Evolutionary conservation across 1,140 invertebrate genomes (phyloP).

Genomic region (Oedothorax gibbosus): DNA sequence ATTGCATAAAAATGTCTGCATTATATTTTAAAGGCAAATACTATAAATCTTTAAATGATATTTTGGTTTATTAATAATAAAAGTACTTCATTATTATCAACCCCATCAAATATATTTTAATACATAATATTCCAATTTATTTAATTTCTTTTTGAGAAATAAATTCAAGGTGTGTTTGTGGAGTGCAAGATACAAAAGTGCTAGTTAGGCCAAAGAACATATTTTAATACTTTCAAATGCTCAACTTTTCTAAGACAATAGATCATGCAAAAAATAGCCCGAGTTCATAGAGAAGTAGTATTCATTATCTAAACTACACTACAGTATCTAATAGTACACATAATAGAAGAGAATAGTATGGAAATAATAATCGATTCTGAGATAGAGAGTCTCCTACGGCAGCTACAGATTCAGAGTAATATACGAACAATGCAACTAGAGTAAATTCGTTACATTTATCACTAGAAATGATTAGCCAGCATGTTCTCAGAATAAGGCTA

Average conservation of each 20-base stretch:
- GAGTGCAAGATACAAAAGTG: too few relatives aligned
- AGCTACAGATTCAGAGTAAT: constrained; percentile 27
- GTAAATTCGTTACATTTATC: constrained; percentile 6
- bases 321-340: constrained; percentile 19
- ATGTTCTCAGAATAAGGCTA: constrained; percentile 24
- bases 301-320: constrained; percentile 29
- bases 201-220: too few relatives aligned
- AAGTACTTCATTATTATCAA: too few relatives aligned
- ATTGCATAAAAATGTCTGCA: too few relatives aligned
- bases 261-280: constrained; percentile 33
- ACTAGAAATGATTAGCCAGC: constrained; percentile 39
- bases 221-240: constrained; percentile 52
- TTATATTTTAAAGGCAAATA: too few relatives aligned
- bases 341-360: constrained; percentile 8
- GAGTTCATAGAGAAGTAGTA: constrained; percentile 15
- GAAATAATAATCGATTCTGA: constrained; percentile 11
- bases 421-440: constrained; percentile 29
- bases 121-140: too few relatives aligned
- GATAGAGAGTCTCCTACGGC: neutral
- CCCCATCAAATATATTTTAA: too few relatives aligned
- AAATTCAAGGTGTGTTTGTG: too few relatives aligned
- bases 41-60: too few relatives aligned
- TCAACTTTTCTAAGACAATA: constrained; percentile 45
- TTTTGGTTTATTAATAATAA: too few relatives aligned
- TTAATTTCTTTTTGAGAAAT: too few relatives aligned